These are phyloP conservation scores for Archaeoteleia sp. DNA, from an alignment of 2,888 invertebrate genomes.

Conservation along the genomic window DNA sequence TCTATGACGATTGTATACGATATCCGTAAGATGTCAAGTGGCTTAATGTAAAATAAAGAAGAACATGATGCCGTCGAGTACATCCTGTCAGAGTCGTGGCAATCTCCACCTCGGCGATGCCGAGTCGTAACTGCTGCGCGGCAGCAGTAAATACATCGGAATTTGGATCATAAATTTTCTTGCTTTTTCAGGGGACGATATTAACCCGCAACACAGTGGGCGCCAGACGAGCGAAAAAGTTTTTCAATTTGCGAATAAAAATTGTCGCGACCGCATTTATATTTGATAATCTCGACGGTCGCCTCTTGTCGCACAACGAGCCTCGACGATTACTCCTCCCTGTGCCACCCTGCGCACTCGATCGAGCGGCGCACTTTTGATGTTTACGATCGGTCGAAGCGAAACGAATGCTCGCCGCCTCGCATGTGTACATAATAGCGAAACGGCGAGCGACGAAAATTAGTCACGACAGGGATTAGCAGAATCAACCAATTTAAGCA, in stretches of 20 bases:
- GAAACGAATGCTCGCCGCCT: constrained; percentile 9
- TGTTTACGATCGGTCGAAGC: constrained; percentile 23
- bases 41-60: constrained; percentile 13
- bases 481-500: constrained; percentile 19
- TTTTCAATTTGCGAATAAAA: constrained; percentile 52
- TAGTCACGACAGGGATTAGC: constrained; percentile 29
- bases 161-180: constrained; percentile 54
- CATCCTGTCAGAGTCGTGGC: not conserved
- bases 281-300: constrained; percentile 42
- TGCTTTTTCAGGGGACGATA: constrained; percentile 38
- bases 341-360: constrained; percentile 9
- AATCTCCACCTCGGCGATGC: constrained; percentile 3
- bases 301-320: not conserved
- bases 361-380: constrained; percentile 19
- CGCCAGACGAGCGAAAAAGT: constrained; percentile 45
- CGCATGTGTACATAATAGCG: constrained; percentile 22
- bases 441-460: constrained; percentile 22
- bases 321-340: constrained; percentile 11
- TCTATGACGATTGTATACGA: not conserved
- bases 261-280: constrained; percentile 38
- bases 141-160: constrained; percentile 54
- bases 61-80: not conserved
- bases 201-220: constrained; percentile 32
- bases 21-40: not conserved
- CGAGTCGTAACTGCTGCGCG: constrained; percentile 9